These are phyloP conservation scores for Montifringilla adamsi DNA, from an alignment of 2,113 vertebrate species.

Conservation along the genomic window DNA sequence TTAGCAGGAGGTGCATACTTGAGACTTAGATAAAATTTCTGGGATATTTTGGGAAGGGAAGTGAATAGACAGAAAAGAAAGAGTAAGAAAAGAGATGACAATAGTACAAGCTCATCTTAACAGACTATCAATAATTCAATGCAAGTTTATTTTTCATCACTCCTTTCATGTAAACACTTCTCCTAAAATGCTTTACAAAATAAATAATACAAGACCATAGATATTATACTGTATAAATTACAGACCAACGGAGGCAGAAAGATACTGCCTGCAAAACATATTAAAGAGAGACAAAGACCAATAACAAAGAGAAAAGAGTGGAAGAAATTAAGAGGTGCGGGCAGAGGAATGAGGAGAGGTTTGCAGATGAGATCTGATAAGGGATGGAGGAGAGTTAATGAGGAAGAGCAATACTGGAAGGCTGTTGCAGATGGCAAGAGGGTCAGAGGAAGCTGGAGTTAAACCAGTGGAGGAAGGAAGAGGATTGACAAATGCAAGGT, in stretches of 20 bases:
- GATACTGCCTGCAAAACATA: not conserved
- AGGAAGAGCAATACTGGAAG: not conserved
- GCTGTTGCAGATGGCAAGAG: not conserved
- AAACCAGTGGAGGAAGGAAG: not conserved
- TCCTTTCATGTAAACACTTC: not conserved
- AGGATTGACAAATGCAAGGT: rapidly evolving
- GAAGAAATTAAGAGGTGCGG: not conserved
- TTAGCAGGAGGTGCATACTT: not conserved
- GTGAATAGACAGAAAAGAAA: not conserved
- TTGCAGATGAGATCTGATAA: not conserved
- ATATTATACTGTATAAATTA: not conserved
- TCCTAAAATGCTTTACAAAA: not conserved
- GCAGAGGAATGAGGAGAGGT: not conserved
- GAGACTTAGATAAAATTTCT: not conserved
- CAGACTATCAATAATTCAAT: not conserved
- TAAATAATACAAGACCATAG: not conserved
- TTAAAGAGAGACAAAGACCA: not conserved
- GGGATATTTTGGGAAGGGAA: not conserved
- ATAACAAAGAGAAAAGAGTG: not conserved
- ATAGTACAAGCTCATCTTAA: not conserved
- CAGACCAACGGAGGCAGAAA: not conserved
- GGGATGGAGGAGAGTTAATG: not conserved
- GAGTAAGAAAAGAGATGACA: not conserved
- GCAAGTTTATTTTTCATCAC: not conserved
- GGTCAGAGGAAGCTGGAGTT: not conserved